Conservation (phyloP, 2,888 invertebrate species). For the Drosophila cognata region DNA sequence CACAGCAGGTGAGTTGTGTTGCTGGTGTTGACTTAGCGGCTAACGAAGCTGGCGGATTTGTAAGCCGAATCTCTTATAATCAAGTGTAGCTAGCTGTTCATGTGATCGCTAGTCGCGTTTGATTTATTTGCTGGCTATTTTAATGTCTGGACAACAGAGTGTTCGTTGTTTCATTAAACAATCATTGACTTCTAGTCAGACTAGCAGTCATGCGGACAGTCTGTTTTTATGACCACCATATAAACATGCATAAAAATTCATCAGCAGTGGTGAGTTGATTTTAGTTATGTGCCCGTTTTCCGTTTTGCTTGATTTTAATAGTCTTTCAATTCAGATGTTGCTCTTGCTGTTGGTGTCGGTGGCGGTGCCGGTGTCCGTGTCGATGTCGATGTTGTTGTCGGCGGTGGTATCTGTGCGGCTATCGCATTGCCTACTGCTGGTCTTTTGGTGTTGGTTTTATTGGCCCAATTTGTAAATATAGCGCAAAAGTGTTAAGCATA, state of each 20-base stretch:
- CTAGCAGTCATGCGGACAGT: background rate
- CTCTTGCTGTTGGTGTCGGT: constrained; percentile 11
- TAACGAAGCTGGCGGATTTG: constrained; percentile 77
- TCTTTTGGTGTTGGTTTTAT: constrained; percentile 75
- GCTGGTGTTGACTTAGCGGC: constrained; percentile 38
- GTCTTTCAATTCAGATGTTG: constrained; percentile 61
- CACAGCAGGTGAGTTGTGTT: constrained; percentile 68
- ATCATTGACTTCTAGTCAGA: constrained; percentile 74
- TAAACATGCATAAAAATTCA: constrained; percentile 80
- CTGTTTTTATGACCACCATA: constrained; percentile 67
- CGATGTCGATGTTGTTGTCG: constrained; percentile 4
- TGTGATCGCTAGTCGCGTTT: constrained; percentile 53
- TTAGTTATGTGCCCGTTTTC: constrained; percentile 61
- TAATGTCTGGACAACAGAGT: constrained; percentile 56
- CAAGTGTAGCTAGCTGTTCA: constrained; percentile 60
- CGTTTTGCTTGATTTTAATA: constrained; percentile 68
- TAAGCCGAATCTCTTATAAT: constrained; percentile 61
- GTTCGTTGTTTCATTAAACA: constrained; percentile 73
- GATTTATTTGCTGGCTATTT: constrained; percentile 70
- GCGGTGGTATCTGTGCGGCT: constrained; percentile 18
- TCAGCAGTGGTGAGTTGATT: constrained; percentile 69
- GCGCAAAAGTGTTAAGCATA: constrained; percentile 76
- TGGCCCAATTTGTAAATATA: constrained; percentile 80
- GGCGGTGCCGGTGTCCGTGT: background rate
- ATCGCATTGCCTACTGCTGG: constrained; percentile 25